Evolutionary conservation across 2,797 vertebrate genomes (phyloP).

Genomic region (Antrozous pallidus): DNA sequence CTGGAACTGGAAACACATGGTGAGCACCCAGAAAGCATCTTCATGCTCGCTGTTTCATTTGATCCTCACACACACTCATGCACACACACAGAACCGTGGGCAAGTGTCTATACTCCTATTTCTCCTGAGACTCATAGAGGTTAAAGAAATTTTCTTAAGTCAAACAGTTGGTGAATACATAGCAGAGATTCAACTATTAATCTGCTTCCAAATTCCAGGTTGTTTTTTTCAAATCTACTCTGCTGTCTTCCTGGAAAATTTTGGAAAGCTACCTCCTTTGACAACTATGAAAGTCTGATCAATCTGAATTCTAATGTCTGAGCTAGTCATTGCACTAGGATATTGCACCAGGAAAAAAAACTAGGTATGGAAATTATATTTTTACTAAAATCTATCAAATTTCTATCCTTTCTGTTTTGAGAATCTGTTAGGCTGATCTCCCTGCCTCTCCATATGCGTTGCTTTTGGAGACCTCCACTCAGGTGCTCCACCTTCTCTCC

Average conservation of each 20-base stretch:
- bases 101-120: neutral
- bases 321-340: neutral
- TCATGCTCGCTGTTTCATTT: neutral
- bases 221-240: neutral
- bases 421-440: neutral
- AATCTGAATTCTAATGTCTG: neutral
- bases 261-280: neutral
- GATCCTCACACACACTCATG: neutral
- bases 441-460: rapidly evolving
- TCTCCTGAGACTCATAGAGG: neutral
- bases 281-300: neutral
- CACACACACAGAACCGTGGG: neutral
- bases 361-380: neutral
- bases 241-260: neutral
- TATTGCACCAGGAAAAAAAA: neutral
- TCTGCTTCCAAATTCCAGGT: neutral
- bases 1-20: neutral
- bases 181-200: neutral
- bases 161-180: neutral
- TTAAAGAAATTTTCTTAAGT: neutral
- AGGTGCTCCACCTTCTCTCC: neutral
- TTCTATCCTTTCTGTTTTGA: neutral
- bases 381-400: neutral
- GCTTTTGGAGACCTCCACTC: neutral
- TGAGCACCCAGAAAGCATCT: neutral